Evolutionary conservation across 2,888 invertebrate genomes (phyloP).

Genomic region (Andrena bucephala): DNA sequence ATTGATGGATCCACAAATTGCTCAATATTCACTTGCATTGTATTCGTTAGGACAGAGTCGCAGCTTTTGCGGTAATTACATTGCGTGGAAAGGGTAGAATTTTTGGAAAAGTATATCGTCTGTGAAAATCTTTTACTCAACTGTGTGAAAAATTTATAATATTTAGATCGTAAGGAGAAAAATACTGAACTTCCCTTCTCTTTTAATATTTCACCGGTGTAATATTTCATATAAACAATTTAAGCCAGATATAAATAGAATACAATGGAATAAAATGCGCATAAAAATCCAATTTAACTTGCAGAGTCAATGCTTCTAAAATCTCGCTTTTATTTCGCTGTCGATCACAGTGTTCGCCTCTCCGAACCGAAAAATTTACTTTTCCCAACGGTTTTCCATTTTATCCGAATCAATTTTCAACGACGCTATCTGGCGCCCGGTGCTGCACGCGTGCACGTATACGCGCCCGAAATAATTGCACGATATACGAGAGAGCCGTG

Average conservation of each 20-base stretch:
- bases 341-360: not conserved
- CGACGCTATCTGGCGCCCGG: slow-evolving; percentile 9
- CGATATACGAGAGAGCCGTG: slow-evolving; percentile 41
- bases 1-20: not conserved
- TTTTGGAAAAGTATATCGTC: too few relatives aligned
- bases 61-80: too few relatives aligned
- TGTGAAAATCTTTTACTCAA: too few relatives aligned
- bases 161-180: too few relatives aligned
- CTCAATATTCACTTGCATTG: too few relatives aligned
- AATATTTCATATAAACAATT: too few relatives aligned
- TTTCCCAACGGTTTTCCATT: slow-evolving; percentile 22
- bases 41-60: too few relatives aligned
- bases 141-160: too few relatives aligned
- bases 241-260: not conserved
- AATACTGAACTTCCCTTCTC: too few relatives aligned
- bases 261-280: not conserved
- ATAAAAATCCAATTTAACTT: not conserved
- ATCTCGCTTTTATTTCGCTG: not conserved
- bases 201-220: too few relatives aligned
- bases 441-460: not conserved
- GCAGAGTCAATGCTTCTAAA: not conserved
- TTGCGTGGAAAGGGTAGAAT: too few relatives aligned
- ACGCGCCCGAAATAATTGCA: slow-evolving; percentile 52
- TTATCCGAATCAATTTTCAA: slow-evolving; percentile 46
- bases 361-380: not conserved